Evolutionary conservation across 2,113 vertebrate genomes (phyloP).

Genomic region (Notarius lentiginosus): DNA sequence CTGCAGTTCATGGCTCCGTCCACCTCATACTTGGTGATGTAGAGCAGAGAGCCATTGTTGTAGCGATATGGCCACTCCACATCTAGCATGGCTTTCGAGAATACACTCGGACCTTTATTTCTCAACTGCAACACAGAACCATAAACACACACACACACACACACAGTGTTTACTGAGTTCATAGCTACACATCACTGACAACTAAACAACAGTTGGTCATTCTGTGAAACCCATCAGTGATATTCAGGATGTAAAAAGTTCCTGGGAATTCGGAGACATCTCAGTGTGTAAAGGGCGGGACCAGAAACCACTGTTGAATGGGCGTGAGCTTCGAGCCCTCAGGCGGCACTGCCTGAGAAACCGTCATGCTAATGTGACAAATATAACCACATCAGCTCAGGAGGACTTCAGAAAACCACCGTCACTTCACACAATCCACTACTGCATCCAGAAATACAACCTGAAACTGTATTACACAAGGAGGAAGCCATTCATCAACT

Average conservation of each 20-base stretch:
- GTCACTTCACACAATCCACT: too few species aligned
- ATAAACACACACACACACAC: constrained; percentile 26
- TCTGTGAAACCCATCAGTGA: background rate
- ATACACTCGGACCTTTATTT: constrained; percentile 91
- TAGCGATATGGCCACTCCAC: constrained; percentile 86
- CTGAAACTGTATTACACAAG: too few species aligned
- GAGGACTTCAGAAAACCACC: too few species aligned
- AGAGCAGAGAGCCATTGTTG: constrained; percentile 83
- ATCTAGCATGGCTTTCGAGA: constrained; percentile 89
- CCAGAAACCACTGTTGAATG: too few species aligned
- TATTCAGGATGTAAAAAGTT: background rate
- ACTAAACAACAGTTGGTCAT: background rate
- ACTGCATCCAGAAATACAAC: too few species aligned
- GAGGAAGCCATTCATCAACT: too few species aligned
- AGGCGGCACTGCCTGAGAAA: too few species aligned
- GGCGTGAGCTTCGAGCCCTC: too few species aligned
- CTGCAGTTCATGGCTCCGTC: constrained; percentile 97
- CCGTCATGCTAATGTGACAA: too few species aligned
- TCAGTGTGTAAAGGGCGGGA: too few species aligned
- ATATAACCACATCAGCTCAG: too few species aligned
- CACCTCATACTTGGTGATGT: constrained; percentile 82
- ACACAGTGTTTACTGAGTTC: background rate
- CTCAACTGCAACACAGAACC: constrained; percentile 73
- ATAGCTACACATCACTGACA: background rate
- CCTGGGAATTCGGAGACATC: background rate